Evolutionary conservation across 2,797 vertebrate genomes (phyloP), one percentile per base, ranked within the genome.

Genomic region (Gymnothorax reevesii): DNA sequence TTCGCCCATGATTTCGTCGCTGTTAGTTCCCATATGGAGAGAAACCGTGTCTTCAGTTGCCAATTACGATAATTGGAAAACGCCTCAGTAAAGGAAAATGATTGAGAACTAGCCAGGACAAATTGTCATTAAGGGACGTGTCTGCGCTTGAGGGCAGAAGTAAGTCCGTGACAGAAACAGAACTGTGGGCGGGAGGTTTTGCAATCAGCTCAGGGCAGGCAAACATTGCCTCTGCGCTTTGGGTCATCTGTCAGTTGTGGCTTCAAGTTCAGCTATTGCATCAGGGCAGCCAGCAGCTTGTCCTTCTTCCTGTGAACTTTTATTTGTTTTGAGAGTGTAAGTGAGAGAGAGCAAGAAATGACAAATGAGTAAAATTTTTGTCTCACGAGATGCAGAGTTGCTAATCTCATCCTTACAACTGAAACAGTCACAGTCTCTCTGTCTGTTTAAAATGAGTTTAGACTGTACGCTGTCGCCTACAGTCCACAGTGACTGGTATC

Each of bases 341-440:
- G 59, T 15, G 59, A 60, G 15, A 60, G 59, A 60, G 59, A 60
- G 15, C 13, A 55, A 60, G 57, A 59, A 13, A 59, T 1, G 13
- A 49, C 22, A 59, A 25, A 20, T 85, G 84, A 87, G 27, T 85
- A 54, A 33, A n/a, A 17, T 85, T 77, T 75, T 77, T 52, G 25
- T 52, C 57, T 7, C 55, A 13, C 13, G 64, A 57, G n/a, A 85
- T 59, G 71, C 27, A 62, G 9, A 71, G 60, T 57, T 49, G 49
- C 8, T 10, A 59, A 73, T 83, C 42, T 54, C 17, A 55, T 71
- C 64, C 55, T 27, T 86, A 54, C 77, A 22, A 27, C 33, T 82
- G 64, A 88, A 88, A 57, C 60, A 71, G 57, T 86, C 75, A 86
- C 57, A 13, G 22, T 55, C 12, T 82, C 52, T 83, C 52, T 69